Evolutionary conservation across 1,140 invertebrate species (phyloP).

Genomic region (Pseudomyrmex pallidus): DNA sequence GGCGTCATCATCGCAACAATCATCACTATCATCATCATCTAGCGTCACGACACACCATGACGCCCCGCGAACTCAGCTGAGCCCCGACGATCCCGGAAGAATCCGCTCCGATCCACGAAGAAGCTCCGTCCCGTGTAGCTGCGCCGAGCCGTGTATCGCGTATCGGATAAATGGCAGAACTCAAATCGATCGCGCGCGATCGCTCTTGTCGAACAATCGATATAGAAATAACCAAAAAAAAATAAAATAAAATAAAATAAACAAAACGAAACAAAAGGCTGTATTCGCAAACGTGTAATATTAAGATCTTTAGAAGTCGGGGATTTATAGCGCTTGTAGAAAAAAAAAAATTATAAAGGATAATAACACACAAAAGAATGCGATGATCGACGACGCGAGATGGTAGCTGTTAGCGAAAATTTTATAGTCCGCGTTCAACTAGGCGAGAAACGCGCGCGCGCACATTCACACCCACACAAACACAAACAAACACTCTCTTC

Average conservation of each 20-base stretch:
- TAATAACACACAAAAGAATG: background rate
- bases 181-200: background rate
- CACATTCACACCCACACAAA: background rate
- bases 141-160: background rate
- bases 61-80: constrained; percentile 78
- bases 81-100: constrained; percentile 27
- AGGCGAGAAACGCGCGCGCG: background rate
- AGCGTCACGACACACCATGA: constrained; percentile 71
- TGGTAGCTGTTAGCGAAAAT: no score
- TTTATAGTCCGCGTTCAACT: background rate
- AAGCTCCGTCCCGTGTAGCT: constrained; percentile 17
- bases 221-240: background rate
- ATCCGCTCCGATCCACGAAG: constrained; percentile 55
- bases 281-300: background rate
- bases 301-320: constrained; percentile 9
- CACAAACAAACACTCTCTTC: background rate
- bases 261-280: constrained; percentile 7
- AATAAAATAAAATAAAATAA: background rate
- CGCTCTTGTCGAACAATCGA: constrained; percentile 8
- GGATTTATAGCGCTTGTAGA: background rate
- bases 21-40: constrained; percentile 80
- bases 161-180: constrained; percentile 19
- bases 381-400: background rate
- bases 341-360: no score
- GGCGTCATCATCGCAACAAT: constrained; percentile 84